Conservation (phyloP, 1,140 invertebrate species). For the Mycetomoellerius zeteki region DNA sequence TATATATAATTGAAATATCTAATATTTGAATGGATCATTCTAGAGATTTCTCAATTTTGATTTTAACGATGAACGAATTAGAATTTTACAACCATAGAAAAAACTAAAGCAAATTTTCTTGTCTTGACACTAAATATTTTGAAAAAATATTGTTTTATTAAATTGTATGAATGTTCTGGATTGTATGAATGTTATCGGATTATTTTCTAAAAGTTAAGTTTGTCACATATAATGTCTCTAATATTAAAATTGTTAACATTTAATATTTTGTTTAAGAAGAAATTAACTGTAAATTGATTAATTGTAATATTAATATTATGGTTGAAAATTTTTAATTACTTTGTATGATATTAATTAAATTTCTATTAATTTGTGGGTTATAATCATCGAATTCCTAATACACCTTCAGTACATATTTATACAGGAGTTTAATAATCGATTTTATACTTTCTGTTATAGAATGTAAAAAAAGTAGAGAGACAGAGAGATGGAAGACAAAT, state of each 20-base stretch:
- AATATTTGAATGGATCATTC: neutral
- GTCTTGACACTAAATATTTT: too few species aligned
- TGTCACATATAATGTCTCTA: neutral
- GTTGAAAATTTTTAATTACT: neutral
- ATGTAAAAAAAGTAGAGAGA: neutral
- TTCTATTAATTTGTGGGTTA: neutral
- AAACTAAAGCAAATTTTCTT: too few species aligned
- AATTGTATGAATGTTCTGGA: too few species aligned
- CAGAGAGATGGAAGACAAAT: neutral
- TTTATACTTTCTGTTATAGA: slow-evolving; percentile 38
- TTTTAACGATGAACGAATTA: neutral
- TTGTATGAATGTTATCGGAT: too few species aligned
- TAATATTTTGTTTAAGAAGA: neutral
- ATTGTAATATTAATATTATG: neutral
- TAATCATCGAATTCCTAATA: neutral
- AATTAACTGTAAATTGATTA: neutral
- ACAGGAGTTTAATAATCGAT: neutral
- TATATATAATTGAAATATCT: neutral
- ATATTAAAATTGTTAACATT: too few species aligned
- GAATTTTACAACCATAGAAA: neutral
- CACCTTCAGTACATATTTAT: neutral
- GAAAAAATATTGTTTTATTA: too few species aligned
- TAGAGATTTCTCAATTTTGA: neutral
- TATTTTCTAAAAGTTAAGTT: neutral
- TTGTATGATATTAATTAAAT: neutral